Percentiles rank a stretch among this genome's conserved stretches.
These are phyloP conservation scores for Limnephilus marmoratus DNA, from an alignment of 2,888 invertebrate genomes.

Conservation along the genomic window DNA sequence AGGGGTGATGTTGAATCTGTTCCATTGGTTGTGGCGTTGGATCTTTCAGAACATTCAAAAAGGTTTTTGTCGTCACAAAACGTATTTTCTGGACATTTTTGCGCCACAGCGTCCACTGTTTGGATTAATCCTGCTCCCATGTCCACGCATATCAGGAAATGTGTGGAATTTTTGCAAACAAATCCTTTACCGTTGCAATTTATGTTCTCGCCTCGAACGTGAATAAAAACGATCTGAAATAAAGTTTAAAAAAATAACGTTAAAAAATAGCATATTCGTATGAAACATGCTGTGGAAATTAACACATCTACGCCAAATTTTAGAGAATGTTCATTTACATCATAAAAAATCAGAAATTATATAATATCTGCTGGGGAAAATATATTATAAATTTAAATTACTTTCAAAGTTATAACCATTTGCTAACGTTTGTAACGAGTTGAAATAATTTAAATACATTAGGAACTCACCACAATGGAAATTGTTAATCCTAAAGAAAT, in stretches of 20 bases:
- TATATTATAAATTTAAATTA: background rate
- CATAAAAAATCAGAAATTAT: background rate
- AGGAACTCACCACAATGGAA: background rate
- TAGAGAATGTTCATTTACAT: background rate
- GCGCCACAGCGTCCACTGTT: slow-evolving; percentile 60
- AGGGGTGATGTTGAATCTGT: background rate
- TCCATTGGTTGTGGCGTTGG: background rate
- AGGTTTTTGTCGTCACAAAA: slow-evolving; percentile 61
- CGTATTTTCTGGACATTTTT: slow-evolving; percentile 63
- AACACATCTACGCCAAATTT: background rate
- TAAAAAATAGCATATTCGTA: background rate
- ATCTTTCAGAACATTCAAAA: slow-evolving; percentile 59
- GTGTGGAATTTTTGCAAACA: slow-evolving; percentile 63
- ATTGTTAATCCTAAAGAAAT: background rate
- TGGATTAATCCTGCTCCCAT: slow-evolving; percentile 59
- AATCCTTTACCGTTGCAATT: slow-evolving; percentile 66
- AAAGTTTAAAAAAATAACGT: background rate
- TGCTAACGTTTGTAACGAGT: background rate
- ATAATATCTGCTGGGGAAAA: background rate
- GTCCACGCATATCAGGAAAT: slow-evolving; percentile 66
- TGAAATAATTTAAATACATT: background rate
- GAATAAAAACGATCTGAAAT: slow-evolving; percentile 10
- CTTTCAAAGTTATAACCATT: background rate
- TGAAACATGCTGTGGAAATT: background rate
- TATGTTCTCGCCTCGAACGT: slow-evolving; percentile 23